Evolutionary conservation across 2,113 vertebrate species (phyloP).

Genomic region (Proterorhinus semilunaris): DNA sequence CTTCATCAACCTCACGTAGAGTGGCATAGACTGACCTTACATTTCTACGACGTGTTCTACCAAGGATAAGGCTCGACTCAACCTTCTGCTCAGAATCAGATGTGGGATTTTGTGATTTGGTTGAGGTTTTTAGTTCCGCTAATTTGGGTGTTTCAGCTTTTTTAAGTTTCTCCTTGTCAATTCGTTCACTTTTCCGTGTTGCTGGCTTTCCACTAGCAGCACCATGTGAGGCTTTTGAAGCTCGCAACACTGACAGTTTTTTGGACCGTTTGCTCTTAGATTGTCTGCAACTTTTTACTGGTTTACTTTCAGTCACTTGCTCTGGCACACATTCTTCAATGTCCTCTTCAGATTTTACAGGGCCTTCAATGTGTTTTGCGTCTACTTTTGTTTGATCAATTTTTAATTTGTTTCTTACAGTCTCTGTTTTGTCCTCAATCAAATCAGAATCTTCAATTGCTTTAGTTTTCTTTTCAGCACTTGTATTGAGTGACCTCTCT

Average conservation of each 20-base stretch:
- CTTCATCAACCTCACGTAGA: conserved; percentile 83
- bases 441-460: conserved; percentile 57
- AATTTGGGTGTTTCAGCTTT: conserved; percentile 82
- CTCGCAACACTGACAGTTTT: conserved; percentile 74
- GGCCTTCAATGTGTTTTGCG: conserved; percentile 53
- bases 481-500: conserved; percentile 83
- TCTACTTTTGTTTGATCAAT: conserved; percentile 53
- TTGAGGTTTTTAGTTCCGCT: conserved; percentile 79
- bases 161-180: conserved; percentile 93
- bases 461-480: conserved; percentile 70
- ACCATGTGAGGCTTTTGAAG: conserved; percentile 46
- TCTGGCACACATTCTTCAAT: conserved; percentile 70
- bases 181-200: conserved; percentile 93
- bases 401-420: conserved; percentile 66
- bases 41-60: conserved; percentile 90
- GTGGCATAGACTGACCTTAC: conserved; percentile 94
- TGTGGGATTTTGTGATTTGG: conserved; percentile 84
- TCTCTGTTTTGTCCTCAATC: conserved; percentile 73
- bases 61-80: conserved; percentile 83
- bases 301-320: conserved; percentile 78
- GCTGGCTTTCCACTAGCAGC: conserved; percentile 82
- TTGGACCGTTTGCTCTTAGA: conserved; percentile 90
- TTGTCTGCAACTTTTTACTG: conserved; percentile 82
- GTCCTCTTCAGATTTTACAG: conserved; percentile 70
- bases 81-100: conserved; percentile 79